Evolutionary conservation across 1,140 invertebrate genomes (phyloP).

Genomic region (Metaphire vulgaris): DNA sequence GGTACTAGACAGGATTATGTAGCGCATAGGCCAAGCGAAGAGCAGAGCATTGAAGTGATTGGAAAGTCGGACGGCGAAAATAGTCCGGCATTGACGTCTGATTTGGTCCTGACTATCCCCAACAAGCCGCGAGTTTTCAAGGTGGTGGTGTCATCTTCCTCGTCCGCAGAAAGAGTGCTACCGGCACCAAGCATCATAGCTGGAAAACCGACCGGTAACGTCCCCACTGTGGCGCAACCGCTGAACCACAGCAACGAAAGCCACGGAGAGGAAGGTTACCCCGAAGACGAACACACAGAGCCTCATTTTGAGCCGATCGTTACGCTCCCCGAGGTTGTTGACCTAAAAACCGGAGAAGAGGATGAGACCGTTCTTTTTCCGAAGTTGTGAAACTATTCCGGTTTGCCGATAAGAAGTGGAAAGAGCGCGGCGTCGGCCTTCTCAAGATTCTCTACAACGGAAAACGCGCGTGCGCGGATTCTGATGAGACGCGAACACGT

Average conservation of each 20-base stretch:
- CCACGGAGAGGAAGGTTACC: constrained; percentile 33
- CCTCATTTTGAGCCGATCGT: constrained; percentile 81
- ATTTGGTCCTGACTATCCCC: no score
- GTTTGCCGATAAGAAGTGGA: constrained; percentile 48
- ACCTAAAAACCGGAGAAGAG: constrained; percentile 75
- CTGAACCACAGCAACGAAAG: not conserved
- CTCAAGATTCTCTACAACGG: constrained; percentile 55
- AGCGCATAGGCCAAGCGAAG: no score
- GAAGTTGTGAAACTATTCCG: constrained; percentile 48
- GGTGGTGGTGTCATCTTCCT: no score
- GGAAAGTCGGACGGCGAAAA: no score
- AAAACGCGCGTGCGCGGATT: constrained; percentile 39
- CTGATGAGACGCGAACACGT: constrained; percentile 49
- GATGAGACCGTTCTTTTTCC: constrained; percentile 62
- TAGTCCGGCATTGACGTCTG: no score
- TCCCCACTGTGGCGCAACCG: not conserved
- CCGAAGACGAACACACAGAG: constrained; percentile 61
- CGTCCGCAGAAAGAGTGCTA: not conserved
- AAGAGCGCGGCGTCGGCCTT: constrained; percentile 48
- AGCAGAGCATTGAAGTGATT: no score
- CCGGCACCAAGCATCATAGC: not conserved
- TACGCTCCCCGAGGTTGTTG: constrained; percentile 67
- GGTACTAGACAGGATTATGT: no score
- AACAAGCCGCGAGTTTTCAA: no score
- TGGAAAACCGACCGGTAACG: not conserved